Base-by-base conservation (phyloP, 2,113 vertebrate genomes). In the Carettochelys insculpta region DNA sequence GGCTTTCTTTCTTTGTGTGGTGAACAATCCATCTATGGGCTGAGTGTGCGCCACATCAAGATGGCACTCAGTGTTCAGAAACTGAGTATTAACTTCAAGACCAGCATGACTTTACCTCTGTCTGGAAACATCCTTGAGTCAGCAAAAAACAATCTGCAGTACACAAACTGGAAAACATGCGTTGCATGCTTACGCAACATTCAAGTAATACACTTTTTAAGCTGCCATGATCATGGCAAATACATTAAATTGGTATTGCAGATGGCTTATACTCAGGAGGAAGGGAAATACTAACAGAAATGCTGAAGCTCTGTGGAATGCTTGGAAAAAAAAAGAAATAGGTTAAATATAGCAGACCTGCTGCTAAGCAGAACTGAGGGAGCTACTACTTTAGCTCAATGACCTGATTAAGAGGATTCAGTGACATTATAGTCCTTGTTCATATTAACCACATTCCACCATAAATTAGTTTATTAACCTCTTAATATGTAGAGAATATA, bases 311-410 rank as follows among this genome's bases (percentile, higher is more conserved):
- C 85, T 91, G 80, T 80, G 91, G 83, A 41, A 77, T 1, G 4
- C 53, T 61, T 83, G 84, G n/a, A n/a, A n/a, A n/a, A n/a, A n/a
- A 88, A 86, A 92, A 96, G 91, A 71, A 48, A 87, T 56, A 68
- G 80, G 90, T 86, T 93, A 88, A 92, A 82, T 11, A 65, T 91
- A 77, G 82, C 11, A 16, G 82, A 89, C 80, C 47, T 82, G 85
- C 82, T 92, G 81, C 87, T 93, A 94, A 89, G 87, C 82, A 88
- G 83, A 94, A 88, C 82, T 92, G 95, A 45, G 88, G 79, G 82
- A 87, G 68, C 51, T 77, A 85, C 91, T 95, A 88, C 93, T 78
- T n/a, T 89, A 68, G 80, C 86, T 92, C 85, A 93, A 27, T 81
- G 87, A 83, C 79, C 93, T 94, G 90, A 90, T 94, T 95, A 88